These are phyloP conservation scores for Danio kyathit DNA, from an alignment of 2,797 vertebrate genomes.

Conservation along the genomic window DNA sequence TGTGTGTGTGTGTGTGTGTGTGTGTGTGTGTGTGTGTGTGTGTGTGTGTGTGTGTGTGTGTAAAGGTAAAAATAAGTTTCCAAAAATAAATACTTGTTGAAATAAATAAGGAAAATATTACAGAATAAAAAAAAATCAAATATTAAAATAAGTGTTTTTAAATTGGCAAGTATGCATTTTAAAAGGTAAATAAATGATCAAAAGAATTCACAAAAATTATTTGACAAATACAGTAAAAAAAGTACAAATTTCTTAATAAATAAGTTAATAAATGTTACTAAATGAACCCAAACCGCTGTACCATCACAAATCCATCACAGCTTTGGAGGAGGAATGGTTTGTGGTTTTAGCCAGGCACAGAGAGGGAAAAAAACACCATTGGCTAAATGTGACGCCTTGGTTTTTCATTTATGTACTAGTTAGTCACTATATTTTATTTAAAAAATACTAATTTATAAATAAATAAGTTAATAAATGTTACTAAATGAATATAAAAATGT, in stretches of 20 bases:
- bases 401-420: neutral
- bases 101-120: neutral
- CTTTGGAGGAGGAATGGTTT: slow-evolving; percentile 41
- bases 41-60: too few relatives aligned
- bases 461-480: neutral
- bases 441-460: neutral
- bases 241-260: neutral
- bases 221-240: neutral
- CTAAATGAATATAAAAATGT: neutral
- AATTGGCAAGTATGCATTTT: neutral
- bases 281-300: slow-evolving; percentile 56
- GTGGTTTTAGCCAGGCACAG: slow-evolving; percentile 40
- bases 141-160: neutral
- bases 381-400: slow-evolving; percentile 34
- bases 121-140: neutral
- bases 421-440: neutral
- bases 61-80: too few relatives aligned
- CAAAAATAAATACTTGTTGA: too few relatives aligned
- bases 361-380: slow-evolving; percentile 34
- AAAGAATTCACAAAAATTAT: neutral
- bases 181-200: neutral
- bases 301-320: slow-evolving; percentile 50
- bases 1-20: too few relatives aligned
- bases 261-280: neutral
- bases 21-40: too few relatives aligned